Evolutionary conservation across 2,888 invertebrate genomes (phyloP), one percentile per base, ranked within the genome.

Genomic region (Lepidocyrtinus sp.): DNA sequence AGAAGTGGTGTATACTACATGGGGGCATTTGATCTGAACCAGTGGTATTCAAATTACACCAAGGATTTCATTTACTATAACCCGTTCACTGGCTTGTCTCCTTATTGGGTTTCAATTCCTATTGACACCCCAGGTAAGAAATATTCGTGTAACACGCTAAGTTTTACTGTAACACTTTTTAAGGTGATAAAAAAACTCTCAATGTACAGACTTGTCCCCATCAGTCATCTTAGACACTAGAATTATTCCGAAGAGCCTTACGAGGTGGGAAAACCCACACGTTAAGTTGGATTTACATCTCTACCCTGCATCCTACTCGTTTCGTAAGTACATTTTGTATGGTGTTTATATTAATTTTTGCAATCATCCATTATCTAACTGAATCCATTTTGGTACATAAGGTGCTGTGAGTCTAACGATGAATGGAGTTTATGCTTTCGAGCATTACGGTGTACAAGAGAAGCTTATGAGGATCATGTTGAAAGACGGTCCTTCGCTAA

Each of bases 41-140:
- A 97, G 87, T 97, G 97, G 97, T 97, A 97, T 88, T 96, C 96
- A 87, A 95, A 95, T 86, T 95, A 96, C 88, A 95, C 96, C 95
- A 96, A 96, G 9, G 90, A 86, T 17, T 68, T 45, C 17, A 74
- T 82, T 81, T 55, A 75, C 17, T 81, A 79, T 45, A 76, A 82
- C 55, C 68, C 82, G 2, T n/a, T 59, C 1, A 83, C 64, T 26
- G 84, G 83, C 12, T 36, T 86, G 25, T 84, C 83, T 72, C 84
- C 85, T 1, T 86, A 81, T 59, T 86, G 86, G 86, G 84, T 85
- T 21, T 79, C 85, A 17, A 79, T 86, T 27, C 84, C 84, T 9
- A 72, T 86, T 25, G 84, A 85, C 67, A 59, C 80, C 24, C 46
- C 72, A 45, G 79, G 83, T 84, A 68, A n/a, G 65, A 36, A 55